Evolutionary conservation across 2,888 invertebrate genomes (phyloP), one percentile per base, ranked within the genome.

Genomic region (Caenorhabditis macrosperma): DNA sequence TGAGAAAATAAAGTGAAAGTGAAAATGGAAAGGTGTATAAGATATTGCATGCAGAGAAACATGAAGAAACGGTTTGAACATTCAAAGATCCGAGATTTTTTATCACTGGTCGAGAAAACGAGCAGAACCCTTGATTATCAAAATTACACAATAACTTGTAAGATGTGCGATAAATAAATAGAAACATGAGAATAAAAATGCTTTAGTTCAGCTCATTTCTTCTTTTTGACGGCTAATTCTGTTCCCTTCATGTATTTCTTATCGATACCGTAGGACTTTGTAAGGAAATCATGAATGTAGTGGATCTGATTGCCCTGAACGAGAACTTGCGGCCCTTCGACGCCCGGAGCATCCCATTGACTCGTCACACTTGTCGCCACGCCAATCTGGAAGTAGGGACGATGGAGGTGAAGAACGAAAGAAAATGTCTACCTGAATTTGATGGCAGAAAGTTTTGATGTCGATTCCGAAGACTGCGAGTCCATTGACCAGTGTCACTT

Each of bases 401-500:
- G 48, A 44, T 9, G 6, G 15, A 24, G 15, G 24, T n/a, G 22
- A n/a, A n/a, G 22, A 48, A 48, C 9, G n/a, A 48, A 17, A 7
- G 15, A 15, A 33, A 33, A 10, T 10, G 5, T 33, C 33, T 28
- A 82, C 84, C 76, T 81, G 79, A 68, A 82, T 82, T 46, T 81
- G 78, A 60, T 81, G 80, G 17, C 77, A 77, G 10, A 85, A 67
- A 10, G 50, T 64, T 28, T 93, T 91, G 76, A 95, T 92, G 86
- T 94, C 94, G 87, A 97, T 95, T 30, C 96, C 96, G 91, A 94
- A 97, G 75, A 93, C 92, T 90, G 96, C 95, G 89, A 97, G 93
- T 92, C 97, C 96, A 86, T 95, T 95, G 1, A 97, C 94, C 61
- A 96, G 91, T 0, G 97, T 97, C 64, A 95, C 94, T 94, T 94